Percentiles rank a stretch among this genome's conserved stretches.
phyloP scores from a whole-genome alignment of 2,113 vertebrate genomes.

The Mustelus asterias region DNA sequence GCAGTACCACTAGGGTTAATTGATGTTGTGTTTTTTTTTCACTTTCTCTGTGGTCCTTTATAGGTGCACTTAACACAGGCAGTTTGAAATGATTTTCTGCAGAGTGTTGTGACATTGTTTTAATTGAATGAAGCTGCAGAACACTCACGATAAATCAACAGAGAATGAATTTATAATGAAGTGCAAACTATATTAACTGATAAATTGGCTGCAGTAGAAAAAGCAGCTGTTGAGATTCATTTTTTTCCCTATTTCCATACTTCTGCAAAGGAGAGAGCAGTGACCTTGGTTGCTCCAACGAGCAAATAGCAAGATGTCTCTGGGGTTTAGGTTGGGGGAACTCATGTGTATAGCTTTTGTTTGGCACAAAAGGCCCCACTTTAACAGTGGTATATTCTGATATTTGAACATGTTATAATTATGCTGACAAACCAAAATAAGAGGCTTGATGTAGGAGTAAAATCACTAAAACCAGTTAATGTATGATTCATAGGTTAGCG shows the following conservation, averaged over 20 bases:
- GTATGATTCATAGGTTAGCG: not conserved
- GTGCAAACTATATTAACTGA: constrained; percentile 44
- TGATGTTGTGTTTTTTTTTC: constrained; percentile 38
- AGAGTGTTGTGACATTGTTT: constrained; percentile 52
- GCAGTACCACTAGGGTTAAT: constrained; percentile 45
- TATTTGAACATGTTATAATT: not conserved
- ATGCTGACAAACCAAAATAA: not conserved
- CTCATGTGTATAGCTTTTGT: constrained; percentile 7
- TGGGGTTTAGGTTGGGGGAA: not conserved
- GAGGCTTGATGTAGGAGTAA: not conserved
- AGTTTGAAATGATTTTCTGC: constrained; percentile 48
- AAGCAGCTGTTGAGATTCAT: constrained; percentile 53
- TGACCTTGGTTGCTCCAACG: constrained; percentile 44
- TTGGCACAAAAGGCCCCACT: not conserved
- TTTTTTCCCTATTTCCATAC: constrained; percentile 43
- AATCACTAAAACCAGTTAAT: not conserved
- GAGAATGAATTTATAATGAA: constrained; percentile 49
- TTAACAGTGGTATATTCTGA: not conserved
- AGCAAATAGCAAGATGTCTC: constrained; percentile 36
- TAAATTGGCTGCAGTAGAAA: constrained; percentile 50
- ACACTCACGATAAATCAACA: constrained; percentile 52
- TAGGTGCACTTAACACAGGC: constrained; percentile 41
- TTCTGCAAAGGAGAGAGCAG: constrained; percentile 36
- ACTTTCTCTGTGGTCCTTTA: constrained; percentile 43
- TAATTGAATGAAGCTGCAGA: constrained; percentile 54